phyloP scores from a whole-genome alignment of 2,797 vertebrate genomes.

The Chelonia mydas region DNA sequence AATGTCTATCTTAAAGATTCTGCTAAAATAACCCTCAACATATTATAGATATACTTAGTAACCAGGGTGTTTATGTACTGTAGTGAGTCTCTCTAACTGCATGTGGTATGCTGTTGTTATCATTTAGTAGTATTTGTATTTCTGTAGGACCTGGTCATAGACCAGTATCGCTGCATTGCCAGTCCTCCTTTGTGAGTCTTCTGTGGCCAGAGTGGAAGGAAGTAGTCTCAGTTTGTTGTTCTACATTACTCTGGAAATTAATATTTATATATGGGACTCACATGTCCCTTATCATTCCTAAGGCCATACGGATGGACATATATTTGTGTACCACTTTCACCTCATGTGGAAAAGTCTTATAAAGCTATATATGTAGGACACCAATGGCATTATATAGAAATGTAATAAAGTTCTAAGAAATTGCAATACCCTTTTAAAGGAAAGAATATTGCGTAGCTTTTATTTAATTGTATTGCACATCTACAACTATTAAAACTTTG shows the following conservation, averaged over 20 bases:
- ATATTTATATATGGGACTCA: not conserved
- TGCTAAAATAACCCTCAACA: not conserved
- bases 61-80: fast-evolving
- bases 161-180: not conserved
- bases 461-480: not conserved
- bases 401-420: not conserved
- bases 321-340: too few relatives aligned
- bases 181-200: not conserved
- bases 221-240: not conserved
- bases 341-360: not conserved
- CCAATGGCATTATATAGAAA: not conserved
- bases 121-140: not conserved
- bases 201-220: not conserved
- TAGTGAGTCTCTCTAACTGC: not conserved
- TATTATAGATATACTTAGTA: not conserved
- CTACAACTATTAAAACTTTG: not conserved
- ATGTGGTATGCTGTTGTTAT: too few relatives aligned
- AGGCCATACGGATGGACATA: not conserved
- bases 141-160: not conserved
- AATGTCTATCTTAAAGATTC: not conserved
- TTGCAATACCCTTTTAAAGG: not conserved
- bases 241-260: not conserved
- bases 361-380: not conserved
- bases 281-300: not conserved
- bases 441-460: not conserved